Evolutionary conservation across 2,888 invertebrate species (phyloP), one percentile per base, ranked within the genome.

Genomic region (Busseola fusca): DNA sequence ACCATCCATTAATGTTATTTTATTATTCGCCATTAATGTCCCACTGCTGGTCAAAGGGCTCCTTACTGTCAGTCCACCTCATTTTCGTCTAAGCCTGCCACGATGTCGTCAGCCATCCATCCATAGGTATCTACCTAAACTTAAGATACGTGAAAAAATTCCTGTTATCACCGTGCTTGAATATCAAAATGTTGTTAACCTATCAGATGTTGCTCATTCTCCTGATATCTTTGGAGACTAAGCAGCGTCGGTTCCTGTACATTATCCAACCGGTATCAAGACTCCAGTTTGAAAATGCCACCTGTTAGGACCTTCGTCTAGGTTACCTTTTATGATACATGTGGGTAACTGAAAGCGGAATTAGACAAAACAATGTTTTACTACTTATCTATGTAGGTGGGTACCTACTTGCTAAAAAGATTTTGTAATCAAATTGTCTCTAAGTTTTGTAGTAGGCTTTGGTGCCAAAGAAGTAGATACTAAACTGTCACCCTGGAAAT

Each of bases 211-310:
- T 5, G 30, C 12, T 34, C 30, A 34, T 27, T 5, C 12, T 50
- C 16, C 40, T 50, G 74, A 34, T 74, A 74, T n/a, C 9, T 42
- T 42, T 74, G 2, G 14, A 21, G 16, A n/a, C 25, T 34, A 25
- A 40, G 30, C 25, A n/a, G 37, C 48, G 6, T 18, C 40, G 48
- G 56, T 16, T 58, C 27, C 21, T 57, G n/a, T 21, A 14, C 14
- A 40, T 4, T 40, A 72, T 21, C 42, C 42, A 54, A 14, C 27
- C 37, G 34, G 34, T 71, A 63, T 37, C 27, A 14, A 14, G 1
- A 25, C 50, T 34, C 60, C 21, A 73, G 60, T 72, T 59, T 42
- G 9, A 58, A 71, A 42, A 40, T 48, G 3, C 21, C 21, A 16
- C 59, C n/a, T 16, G 16, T 34, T 21, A 2, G 3, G n/a, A 30